Percentiles rank a stretch among this genome's conserved stretches.
These are phyloP conservation scores for Rhadina sibilatrix DNA, from an alignment of 2,113 vertebrate species.

Conservation along the genomic window DNA sequence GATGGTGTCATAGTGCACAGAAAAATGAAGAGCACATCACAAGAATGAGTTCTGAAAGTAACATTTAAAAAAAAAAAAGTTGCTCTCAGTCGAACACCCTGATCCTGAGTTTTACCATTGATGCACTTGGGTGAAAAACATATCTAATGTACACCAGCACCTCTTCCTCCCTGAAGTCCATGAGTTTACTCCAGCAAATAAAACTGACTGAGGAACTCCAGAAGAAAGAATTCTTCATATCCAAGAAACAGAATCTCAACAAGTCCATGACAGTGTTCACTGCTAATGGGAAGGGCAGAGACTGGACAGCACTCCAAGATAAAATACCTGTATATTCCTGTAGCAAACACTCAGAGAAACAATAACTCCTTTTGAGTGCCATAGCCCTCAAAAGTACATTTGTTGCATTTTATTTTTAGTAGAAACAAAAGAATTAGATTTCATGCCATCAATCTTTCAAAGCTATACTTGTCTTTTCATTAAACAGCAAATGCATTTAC, in stretches of 20 bases:
- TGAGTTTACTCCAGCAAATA: not conserved
- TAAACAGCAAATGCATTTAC: slow-evolving; percentile 43
- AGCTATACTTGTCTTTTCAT: slow-evolving; percentile 44
- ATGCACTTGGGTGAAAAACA: not conserved
- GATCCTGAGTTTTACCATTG: not conserved
- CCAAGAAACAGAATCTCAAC: not conserved
- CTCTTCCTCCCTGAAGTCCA: not conserved
- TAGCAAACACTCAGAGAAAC: not conserved
- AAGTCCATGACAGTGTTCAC: not conserved
- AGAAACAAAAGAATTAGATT: slow-evolving; percentile 34
- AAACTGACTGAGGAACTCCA: not conserved
- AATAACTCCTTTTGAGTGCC: not conserved
- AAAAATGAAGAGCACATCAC: not conserved
- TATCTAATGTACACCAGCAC: fast-evolving
- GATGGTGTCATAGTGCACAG: fast-evolving
- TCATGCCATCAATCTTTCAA: slow-evolving; percentile 41
- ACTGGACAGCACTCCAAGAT: not conserved
- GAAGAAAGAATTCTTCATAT: not conserved
- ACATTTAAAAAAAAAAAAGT: not conserved
- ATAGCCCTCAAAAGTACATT: not conserved
- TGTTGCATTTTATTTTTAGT: not conserved
- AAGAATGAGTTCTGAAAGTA: not conserved
- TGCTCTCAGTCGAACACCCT: not conserved
- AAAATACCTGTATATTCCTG: not conserved
- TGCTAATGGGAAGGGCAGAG: not conserved